Evolutionary conservation across 2,888 invertebrate genomes (phyloP).

Genomic region (Perithous albicinctus): DNA sequence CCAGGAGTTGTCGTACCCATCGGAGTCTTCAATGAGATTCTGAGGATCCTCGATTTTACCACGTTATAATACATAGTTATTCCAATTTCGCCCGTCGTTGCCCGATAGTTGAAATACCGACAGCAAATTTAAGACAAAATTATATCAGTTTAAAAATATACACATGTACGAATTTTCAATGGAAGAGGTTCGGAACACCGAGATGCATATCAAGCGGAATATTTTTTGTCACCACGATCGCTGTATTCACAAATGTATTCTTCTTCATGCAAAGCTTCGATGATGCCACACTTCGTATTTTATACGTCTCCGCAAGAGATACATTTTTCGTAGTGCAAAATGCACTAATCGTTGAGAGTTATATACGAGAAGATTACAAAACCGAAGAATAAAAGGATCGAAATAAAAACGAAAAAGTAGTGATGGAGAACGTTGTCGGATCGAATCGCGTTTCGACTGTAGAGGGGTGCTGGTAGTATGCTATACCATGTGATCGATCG

Average conservation of each 20-base stretch:
- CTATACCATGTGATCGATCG: conserved; percentile 39
- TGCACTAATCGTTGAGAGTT: conserved; percentile 17
- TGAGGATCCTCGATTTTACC: no score
- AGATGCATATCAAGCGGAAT: not conserved
- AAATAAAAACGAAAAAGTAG: conserved; percentile 5
- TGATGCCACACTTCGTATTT: conserved; percentile 5
- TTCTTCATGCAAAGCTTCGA: not conserved
- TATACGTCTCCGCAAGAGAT: not conserved
- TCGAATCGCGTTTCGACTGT: not conserved
- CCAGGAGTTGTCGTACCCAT: no score
- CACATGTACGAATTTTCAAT: no score
- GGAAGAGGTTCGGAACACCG: not conserved
- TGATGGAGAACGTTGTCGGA: conserved; percentile 11
- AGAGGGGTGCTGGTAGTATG: not conserved
- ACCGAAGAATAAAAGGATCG: conserved; percentile 11
- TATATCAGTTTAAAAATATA: not conserved
- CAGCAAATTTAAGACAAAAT: not conserved
- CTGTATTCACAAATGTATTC: not conserved
- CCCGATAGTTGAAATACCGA: not conserved
- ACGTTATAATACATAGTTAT: no score
- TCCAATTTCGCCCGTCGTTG: no score
- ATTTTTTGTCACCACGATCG: not conserved
- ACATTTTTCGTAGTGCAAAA: not conserved
- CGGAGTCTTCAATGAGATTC: no score
- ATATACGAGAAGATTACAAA: conserved; percentile 2